Conservation (phyloP, 2,888 invertebrate species). For the Leptinotarsa rubiginosa region DNA sequence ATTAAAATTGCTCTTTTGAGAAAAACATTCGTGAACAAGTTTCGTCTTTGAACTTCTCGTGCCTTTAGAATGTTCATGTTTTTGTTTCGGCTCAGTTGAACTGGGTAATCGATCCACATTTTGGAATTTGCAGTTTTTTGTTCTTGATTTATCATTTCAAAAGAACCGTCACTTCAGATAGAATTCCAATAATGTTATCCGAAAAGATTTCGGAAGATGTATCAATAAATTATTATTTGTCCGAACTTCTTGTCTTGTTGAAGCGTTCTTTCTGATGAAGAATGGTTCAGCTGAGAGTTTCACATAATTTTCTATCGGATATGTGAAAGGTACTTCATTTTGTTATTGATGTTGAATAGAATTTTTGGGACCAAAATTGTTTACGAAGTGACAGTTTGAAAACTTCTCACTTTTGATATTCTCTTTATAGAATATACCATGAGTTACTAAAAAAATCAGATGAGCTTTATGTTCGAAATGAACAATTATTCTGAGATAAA, state of each 20-base stretch:
- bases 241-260: not conserved
- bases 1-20: constrained; percentile 9
- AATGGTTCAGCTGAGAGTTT: no score
- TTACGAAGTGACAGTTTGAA: no score
- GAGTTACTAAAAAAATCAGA: no score
- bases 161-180: not conserved
- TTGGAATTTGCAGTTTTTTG: not conserved
- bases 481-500: no score
- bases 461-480: no score
- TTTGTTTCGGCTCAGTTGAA: not conserved
- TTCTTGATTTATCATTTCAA: not conserved
- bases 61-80: not conserved
- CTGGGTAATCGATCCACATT: not conserved
- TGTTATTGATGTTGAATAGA: no score
- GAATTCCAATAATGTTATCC: not conserved
- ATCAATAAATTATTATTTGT: not conserved
- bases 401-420: no score
- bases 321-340: no score
- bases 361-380: no score
- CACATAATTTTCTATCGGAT: no score
- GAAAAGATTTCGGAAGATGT: not conserved
- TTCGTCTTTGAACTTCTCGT: not conserved
- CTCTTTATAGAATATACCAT: no score
- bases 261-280: not conserved
- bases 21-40: not conserved